Base-by-base conservation (phyloP, 1,140 invertebrate species). In the Cyphomyrmex costatus region DNA sequence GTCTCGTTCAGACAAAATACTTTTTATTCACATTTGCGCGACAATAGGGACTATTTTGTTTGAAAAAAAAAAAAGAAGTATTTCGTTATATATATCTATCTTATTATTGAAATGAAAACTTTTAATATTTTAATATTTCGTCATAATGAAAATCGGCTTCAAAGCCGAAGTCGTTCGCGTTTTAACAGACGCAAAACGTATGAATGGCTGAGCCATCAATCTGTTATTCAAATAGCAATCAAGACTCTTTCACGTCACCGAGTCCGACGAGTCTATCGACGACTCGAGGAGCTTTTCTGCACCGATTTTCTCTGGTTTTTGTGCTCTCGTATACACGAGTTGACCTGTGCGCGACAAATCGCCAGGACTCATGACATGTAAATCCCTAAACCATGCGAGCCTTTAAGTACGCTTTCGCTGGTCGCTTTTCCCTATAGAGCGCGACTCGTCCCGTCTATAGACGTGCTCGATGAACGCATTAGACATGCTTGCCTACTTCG, bases 401-500 rank as follows among this genome's bases (percentile, higher is more conserved):
- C 33, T 51, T n/a, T 19, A 42, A 56, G 33, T 70, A 14, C 16
- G 56, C 46, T 42, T 49, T 49, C 14, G 6, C 33, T 10, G 33
- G 12, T 71, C 21, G 61, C 61, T 58, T 46, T 56, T 27, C 14
- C 61, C n/a, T n/a, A n/a, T 21, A 24, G 3, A 49, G 14, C 49
- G 7, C 33, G 78, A 14, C 14, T 61, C 61, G 36, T 24, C 36
- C 85, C 71, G 58, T 46, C 56, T 36, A 27, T 53, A 53, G 76
- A 84, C 36, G 65, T 68, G 65, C 61, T 89, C 70, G 86, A 89
- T 92, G 79, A 86, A 74, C 56, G 63, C 63, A 65, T 93, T 92
- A 86, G 92, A 86, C 90, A 93, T 90, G 92, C 85, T 88, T 91
- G 80, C 91, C 92, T 83, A 91, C 91, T 90, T 88, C 80, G 85